These are phyloP conservation scores for Syngnathus acus DNA, from an alignment of 2,797 vertebrate genomes.

Conservation along the genomic window DNA sequence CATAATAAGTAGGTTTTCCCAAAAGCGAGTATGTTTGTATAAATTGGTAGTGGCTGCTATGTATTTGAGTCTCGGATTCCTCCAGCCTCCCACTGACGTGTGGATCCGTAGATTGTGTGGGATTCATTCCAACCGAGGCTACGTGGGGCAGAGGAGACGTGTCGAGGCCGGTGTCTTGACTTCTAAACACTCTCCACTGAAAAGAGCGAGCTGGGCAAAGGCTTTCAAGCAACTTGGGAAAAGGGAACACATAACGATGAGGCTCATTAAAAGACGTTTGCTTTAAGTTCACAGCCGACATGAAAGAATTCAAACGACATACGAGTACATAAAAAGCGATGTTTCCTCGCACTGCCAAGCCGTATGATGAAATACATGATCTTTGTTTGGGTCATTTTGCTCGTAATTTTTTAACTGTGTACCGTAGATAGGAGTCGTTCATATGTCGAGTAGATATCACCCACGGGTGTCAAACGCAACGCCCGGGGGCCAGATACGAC, in stretches of 20 bases:
- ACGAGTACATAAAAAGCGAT: neutral
- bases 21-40: slow-evolving; percentile 37
- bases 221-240: neutral
- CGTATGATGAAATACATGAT: neutral
- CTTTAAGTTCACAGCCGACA: neutral
- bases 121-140: slow-evolving; percentile 10
- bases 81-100: slow-evolving; percentile 24
- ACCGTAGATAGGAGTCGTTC: too few relatives aligned
- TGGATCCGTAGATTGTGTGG: slow-evolving; percentile 22
- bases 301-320: neutral
- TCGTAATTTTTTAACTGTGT: neutral
- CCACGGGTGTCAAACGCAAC: too few relatives aligned
- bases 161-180: neutral
- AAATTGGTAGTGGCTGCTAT: slow-evolving; percentile 39
- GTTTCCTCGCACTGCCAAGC: neutral
- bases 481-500: too few relatives aligned
- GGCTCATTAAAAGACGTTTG: neutral
- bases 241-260: neutral
- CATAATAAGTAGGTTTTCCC: slow-evolving; percentile 57
- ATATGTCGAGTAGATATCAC: too few relatives aligned
- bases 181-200: neutral
- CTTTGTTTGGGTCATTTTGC: neutral
- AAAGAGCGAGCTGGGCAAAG: neutral
- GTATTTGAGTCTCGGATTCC: slow-evolving; percentile 44
- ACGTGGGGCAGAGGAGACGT: slow-evolving; percentile 2